These are phyloP conservation scores for Drosophila subsilvestris DNA, from an alignment of 2,888 invertebrate species.

Conservation along the genomic window DNA sequence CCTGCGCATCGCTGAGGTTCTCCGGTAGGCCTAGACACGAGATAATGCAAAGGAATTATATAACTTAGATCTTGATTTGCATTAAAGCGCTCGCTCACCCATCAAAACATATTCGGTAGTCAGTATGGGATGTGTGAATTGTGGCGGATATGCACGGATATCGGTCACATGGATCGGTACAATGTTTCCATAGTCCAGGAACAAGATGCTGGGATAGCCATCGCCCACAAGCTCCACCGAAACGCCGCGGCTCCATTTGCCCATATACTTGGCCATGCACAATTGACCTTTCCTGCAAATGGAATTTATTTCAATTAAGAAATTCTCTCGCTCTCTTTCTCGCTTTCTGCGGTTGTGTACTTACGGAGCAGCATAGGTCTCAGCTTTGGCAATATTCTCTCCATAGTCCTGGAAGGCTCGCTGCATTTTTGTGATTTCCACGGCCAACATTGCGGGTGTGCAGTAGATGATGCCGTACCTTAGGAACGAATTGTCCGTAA, in stretches of 20 bases:
- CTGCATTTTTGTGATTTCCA: conserved; percentile 76
- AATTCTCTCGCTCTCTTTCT: rapidly evolving
- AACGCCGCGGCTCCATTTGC: conserved; percentile 81
- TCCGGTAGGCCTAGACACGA: conserved; percentile 1
- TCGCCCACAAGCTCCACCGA: conserved; percentile 82
- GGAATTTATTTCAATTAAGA: neutral
- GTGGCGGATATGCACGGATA: conserved; percentile 81
- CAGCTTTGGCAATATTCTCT: conserved; percentile 47
- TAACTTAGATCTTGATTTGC: neutral
- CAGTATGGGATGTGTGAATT: conserved; percentile 77
- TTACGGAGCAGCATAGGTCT: conserved; percentile 78
- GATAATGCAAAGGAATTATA: neutral
- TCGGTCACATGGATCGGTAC: conserved; percentile 66
- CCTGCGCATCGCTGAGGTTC: conserved; percentile 11
- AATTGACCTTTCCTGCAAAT: conserved; percentile 71
- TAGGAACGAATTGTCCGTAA: conserved; percentile 81
- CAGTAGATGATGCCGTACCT: conserved; percentile 77
- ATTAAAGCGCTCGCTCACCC: neutral
- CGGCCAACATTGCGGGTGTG: conserved; percentile 68
- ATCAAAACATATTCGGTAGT: conserved; percentile 76
- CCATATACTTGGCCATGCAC: conserved; percentile 80
- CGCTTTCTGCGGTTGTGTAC: neutral
- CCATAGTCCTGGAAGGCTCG: conserved; percentile 77
- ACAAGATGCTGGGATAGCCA: conserved; percentile 81
- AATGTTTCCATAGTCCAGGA: conserved; percentile 82